Evolutionary conservation across 2,888 invertebrate genomes (phyloP).

Genomic region (Hypena proboscidalis): DNA sequence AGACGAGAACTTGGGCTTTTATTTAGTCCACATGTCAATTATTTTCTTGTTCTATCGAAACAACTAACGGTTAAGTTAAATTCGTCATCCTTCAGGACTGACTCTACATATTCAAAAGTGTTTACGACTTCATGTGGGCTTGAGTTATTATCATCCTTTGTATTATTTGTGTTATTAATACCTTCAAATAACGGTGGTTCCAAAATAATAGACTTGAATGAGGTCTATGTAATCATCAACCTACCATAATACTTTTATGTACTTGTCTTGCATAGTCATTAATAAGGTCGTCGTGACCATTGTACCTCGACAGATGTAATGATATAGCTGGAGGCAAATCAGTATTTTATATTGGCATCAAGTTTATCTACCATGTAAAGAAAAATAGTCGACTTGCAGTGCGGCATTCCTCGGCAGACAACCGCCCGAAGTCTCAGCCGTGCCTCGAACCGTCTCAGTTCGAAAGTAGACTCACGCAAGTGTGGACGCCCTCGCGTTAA

Average conservation of each 20-base stretch:
- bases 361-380: slow-evolving; percentile 60
- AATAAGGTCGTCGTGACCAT: slow-evolving; percentile 24
- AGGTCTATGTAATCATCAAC: slow-evolving; percentile 38
- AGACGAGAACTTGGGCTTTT: no score
- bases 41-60: no score
- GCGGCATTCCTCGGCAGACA: slow-evolving; percentile 69
- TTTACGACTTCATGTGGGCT: neutral
- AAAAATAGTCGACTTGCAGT: slow-evolving; percentile 71
- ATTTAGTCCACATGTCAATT: no score
- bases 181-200: slow-evolving; percentile 24
- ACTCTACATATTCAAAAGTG: no score
- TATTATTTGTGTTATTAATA: slow-evolving; percentile 17
- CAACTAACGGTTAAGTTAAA: no score
- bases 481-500: slow-evolving; percentile 64
- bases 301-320: slow-evolving; percentile 18
- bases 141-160: slow-evolving; percentile 2
- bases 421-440: slow-evolving; percentile 36
- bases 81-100: no score
- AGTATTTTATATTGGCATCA: slow-evolving; percentile 52
- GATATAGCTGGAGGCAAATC: slow-evolving; percentile 40
- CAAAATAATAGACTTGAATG: slow-evolving; percentile 28
- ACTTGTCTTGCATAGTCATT: slow-evolving; percentile 17
- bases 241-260: slow-evolving; percentile 16
- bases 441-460: slow-evolving; percentile 59
- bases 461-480: slow-evolving; percentile 74